Base-by-base conservation (phyloP, 92 coral and sea anemone species). In the Phenganax stokvisi region DNA sequence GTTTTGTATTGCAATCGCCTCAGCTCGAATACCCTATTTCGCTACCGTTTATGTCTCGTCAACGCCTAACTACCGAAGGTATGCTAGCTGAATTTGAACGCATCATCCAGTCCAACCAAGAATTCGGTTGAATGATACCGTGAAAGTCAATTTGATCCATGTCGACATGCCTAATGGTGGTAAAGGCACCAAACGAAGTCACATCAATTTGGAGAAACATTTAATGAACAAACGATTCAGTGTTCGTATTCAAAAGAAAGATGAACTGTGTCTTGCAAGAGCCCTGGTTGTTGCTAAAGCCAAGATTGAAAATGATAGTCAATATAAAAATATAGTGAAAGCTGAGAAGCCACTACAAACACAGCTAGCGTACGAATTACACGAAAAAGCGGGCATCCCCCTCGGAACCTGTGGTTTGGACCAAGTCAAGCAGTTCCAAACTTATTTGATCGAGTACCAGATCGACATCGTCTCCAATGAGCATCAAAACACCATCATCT, bases 211-310 rank as follows among this genome's bases (percentile, higher is more conserved):
- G 37, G 55, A 60, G 10, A 78, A 78, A 30, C 54, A 60, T n/a
- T 44, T 78, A 54, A 58, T 56, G 12, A 78, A 60, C 8, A 67
- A 67, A 47, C 16, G 27, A 31, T 51, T 72, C 3, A 64, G 29
- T 6, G 55, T 55, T 56, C 74, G 62, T 1, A 76, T 77, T 0
- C 28, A 76, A 28, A 84, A 77, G 7, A 15, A 77, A 65, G 87
- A 84, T 13, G 58, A 76, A 27, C 59, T 84, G 0, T 84, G 87
- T 69, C 53, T 62, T 7, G 83, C 83, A 1, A 9, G 83, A 8
- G 82, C 86, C 6, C 31, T 84, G 12, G 83, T 84, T 11, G 76
- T 71, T 7, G 83, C 83, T 3, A 64, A 51, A 62, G 86, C 83
- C 76, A 76, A 65, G 8, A 20, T 84, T 13, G 86, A 84, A 16